These are phyloP conservation scores for Ariopsis seemanni DNA, from an alignment of 2,113 vertebrate species.

Conservation along the genomic window DNA sequence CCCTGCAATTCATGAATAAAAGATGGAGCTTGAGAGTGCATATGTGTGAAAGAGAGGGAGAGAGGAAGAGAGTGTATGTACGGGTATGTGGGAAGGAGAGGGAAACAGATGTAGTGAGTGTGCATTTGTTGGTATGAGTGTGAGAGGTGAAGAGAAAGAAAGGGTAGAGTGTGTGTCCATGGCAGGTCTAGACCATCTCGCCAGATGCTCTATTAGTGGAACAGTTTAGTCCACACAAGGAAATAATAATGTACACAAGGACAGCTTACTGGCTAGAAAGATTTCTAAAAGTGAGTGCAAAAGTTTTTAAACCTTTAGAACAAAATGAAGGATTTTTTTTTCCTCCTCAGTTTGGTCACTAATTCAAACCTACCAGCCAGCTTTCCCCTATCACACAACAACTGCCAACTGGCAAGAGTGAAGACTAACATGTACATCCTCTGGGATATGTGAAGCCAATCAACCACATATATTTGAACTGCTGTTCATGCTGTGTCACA, in stretches of 20 bases:
- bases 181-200: background rate
- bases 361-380: background rate
- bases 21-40: slow-evolving; percentile 44
- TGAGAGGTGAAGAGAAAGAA: background rate
- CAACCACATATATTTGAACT: background rate
- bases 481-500: background rate
- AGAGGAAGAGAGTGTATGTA: slow-evolving; percentile 1
- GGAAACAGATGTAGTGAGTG: background rate
- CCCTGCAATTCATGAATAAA: slow-evolving; percentile 62
- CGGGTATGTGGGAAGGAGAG: background rate
- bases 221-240: background rate
- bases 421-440: background rate
- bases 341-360: background rate
- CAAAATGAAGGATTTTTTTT: background rate
- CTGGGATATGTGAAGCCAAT: background rate
- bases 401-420: background rate
- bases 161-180: background rate
- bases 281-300: background rate
- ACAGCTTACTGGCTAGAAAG: background rate
- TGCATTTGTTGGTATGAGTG: background rate
- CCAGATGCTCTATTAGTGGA: slow-evolving; percentile 21
- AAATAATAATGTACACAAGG: background rate
- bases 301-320: background rate
- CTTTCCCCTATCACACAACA: background rate
- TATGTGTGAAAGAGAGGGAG: slow-evolving; percentile 5